Evolutionary conservation across 2,797 vertebrate species (phyloP), one percentile per base, ranked within the genome.

Genomic region (Hypotaenidia okinawae): DNA sequence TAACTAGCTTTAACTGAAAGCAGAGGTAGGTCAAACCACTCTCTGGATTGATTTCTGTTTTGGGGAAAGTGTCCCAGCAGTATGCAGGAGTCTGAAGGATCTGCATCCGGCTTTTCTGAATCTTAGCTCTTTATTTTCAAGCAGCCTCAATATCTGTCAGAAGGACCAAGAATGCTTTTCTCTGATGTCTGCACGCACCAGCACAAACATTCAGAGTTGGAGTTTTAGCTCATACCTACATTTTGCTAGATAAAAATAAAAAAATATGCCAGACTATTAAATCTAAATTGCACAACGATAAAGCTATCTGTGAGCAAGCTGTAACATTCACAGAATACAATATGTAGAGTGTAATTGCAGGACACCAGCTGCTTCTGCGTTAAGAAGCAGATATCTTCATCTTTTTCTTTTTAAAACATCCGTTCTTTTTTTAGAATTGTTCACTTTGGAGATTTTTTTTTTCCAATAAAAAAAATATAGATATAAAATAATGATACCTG

Each of bases 401-500:
- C 64, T 55, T 90, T 63, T 78, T 47, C 54, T 93, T 94, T 95
- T 76, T 76, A 95, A 92, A 74, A 95, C 69, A 95, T 96, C 89
- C 94, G 66, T 84, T 96, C 67, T 92, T 33, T 79, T 89, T 62
- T 64, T 51, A 83, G 78, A 94, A 37, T 35, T 57, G 78, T 74
- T 62, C 19, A 30, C 54, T 81, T 77, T 25, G 35, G n/a, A 93
- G 58, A 92, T 84, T 93, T 94, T 92, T 2, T 83, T 95, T 74
- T 35, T 35, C 33, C 33, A 35, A 35, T 35, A 35, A 35, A 35
- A 35, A 35, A 35, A 35, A 35, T 35, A 35, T 35, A 35, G 33
- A 84, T 41, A 93, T 84, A 24, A 96, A 97, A 93, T 90, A 94
- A 95, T 95, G 79, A 90, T 35, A 85, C 33, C 37, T 95, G n/a